Evolutionary conservation across 2,797 vertebrate species (phyloP).

Genomic region (Falco columbarius): DNA sequence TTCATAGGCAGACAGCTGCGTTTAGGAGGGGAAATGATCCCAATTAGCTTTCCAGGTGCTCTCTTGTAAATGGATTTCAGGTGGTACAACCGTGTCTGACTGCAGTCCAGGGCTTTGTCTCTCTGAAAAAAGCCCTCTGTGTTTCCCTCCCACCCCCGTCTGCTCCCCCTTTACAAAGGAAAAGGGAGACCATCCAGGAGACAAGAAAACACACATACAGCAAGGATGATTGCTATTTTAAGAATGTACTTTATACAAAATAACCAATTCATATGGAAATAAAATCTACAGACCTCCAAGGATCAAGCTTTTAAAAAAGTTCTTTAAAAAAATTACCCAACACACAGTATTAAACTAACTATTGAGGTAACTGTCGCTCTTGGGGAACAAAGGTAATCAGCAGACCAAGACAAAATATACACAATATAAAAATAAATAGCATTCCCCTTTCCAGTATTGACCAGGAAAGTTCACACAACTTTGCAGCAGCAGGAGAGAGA

Average conservation of each 20-base stretch:
- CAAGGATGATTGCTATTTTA: conserved; percentile 75
- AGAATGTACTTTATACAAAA: conserved; percentile 86
- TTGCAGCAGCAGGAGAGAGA: conserved; percentile 71
- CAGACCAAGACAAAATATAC: conserved; percentile 84
- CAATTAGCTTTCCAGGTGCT: conserved; percentile 12
- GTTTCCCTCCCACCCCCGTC: not conserved
- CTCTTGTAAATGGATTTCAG: conserved; percentile 24
- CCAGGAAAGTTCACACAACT: conserved; percentile 73
- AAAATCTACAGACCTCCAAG: conserved; percentile 83
- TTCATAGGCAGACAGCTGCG: not conserved
- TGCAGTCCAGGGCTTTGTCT: not conserved
- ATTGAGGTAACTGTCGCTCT: conserved; percentile 84
- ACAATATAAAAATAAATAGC: conserved; percentile 85
- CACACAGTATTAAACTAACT: conserved; percentile 80
- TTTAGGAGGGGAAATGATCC: not conserved
- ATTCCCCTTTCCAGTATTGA: conserved; percentile 79
- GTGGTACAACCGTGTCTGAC: not conserved
- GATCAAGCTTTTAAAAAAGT: conserved; percentile 80
- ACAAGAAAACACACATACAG: conserved; percentile 67
- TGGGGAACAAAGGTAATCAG: conserved; percentile 78
- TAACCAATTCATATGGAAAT: conserved; percentile 86
- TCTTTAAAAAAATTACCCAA: conserved; percentile 79
- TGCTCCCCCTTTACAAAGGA: not conserved
- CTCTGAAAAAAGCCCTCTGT: not conserved
- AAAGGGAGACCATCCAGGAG: conserved; percentile 25